A percentile compares a stretch with the other conserved stretches of the same genome.
phyloP scores from a whole-genome alignment of 2,113 vertebrate genomes.

The Otus sunia region DNA sequence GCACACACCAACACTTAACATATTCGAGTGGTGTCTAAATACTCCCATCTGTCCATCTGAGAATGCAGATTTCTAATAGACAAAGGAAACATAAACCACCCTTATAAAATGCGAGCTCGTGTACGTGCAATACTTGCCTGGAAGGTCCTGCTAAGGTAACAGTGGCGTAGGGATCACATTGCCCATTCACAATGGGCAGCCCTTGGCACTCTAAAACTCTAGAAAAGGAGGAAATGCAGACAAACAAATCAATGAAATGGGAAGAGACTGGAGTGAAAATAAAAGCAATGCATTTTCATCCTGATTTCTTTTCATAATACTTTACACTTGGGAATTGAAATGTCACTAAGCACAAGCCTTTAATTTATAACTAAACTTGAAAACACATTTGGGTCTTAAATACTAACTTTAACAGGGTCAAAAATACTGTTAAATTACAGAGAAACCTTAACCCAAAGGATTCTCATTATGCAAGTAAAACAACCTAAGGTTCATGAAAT shows the following conservation, averaged over 20 bases:
- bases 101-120: not conserved
- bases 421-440: not conserved
- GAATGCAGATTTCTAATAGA: not conserved
- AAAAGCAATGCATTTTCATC: not conserved
- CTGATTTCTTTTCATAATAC: not conserved
- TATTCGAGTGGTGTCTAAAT: not conserved
- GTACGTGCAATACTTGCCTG: constrained; percentile 76
- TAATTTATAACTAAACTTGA: not conserved
- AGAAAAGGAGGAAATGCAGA: not conserved
- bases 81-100: not conserved
- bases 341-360: not conserved
- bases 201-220: constrained; percentile 97
- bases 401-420: not conserved
- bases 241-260: not conserved
- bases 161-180: constrained; percentile 94
- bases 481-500: not conserved
- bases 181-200: constrained; percentile 94
- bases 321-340: not conserved
- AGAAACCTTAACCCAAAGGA: not conserved
- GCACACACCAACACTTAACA: not conserved
- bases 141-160: constrained; percentile 91
- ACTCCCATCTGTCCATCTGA: not conserved
- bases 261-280: not conserved
- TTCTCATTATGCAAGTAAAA: not conserved
- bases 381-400: not conserved